Conservation (phyloP, 2,888 invertebrate genomes). For the Cerceris rybyensis region DNA sequence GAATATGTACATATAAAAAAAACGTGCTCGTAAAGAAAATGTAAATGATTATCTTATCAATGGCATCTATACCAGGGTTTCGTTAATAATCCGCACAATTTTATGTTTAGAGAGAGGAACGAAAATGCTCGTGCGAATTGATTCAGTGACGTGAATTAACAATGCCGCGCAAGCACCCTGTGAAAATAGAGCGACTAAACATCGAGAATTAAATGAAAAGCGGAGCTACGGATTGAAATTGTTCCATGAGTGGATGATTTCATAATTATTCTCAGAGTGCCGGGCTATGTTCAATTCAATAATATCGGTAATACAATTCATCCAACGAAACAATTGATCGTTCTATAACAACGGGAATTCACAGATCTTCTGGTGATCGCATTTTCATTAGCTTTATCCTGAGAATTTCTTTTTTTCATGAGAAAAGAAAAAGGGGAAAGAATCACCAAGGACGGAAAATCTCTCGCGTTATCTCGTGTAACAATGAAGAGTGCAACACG, state of each 20-base stretch:
- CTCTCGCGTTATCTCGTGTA: too few relatives aligned
- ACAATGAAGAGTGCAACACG: too few relatives aligned
- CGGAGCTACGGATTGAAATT: conserved; percentile 47
- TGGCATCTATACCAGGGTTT: background rate
- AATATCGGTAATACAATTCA: conserved; percentile 48
- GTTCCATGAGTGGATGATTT: conserved; percentile 57
- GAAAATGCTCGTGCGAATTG: conserved; percentile 22
- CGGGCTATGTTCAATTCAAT: conserved; percentile 43
- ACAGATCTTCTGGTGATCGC: conserved; percentile 17
- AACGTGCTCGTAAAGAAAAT: too few relatives aligned
- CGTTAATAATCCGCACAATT: conserved; percentile 41
- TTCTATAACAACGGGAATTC: conserved; percentile 11
- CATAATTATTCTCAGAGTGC: conserved; percentile 61
- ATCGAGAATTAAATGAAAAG: conserved; percentile 52
- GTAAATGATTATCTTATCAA: too few relatives aligned
- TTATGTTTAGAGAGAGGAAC: conserved; percentile 11
- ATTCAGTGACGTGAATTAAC: conserved; percentile 48
- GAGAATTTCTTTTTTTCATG: too few relatives aligned
- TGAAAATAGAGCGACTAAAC: conserved; percentile 56
- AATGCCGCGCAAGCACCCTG: conserved; percentile 41
- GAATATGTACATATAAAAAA: too few relatives aligned
- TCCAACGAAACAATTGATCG: conserved; percentile 54
- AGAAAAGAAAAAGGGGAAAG: too few relatives aligned
- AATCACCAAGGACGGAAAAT: too few relatives aligned
- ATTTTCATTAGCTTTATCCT: background rate